Evolutionary conservation across 2,797 vertebrate genomes (phyloP).

Genomic region (Tachyglossus aculeatus): DNA sequence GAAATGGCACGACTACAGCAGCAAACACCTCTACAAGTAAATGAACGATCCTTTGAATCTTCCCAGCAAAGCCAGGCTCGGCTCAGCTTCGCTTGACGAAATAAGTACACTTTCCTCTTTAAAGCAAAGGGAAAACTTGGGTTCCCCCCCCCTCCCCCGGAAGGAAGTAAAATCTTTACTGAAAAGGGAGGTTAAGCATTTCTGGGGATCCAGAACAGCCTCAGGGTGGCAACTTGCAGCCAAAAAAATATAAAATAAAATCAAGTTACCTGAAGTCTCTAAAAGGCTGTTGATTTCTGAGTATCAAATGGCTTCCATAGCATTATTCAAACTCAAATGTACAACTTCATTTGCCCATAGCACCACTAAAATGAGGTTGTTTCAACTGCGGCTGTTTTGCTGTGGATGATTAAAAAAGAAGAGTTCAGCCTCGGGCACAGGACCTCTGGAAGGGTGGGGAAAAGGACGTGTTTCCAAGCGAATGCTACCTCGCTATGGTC

Average conservation of each 20-base stretch:
- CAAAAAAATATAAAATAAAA: not conserved
- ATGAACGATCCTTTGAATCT: slow-evolving; percentile 10
- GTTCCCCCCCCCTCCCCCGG: not conserved
- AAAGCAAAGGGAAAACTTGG: slow-evolving; percentile 35
- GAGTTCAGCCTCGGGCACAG: not conserved
- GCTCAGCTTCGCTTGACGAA: slow-evolving; percentile 33
- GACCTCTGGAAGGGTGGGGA: not conserved
- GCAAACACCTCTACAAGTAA: slow-evolving; percentile 35
- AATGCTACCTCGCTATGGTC: slow-evolving; percentile 14
- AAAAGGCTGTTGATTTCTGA: not conserved
- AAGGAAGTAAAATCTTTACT: slow-evolving; percentile 29
- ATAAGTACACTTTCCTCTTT: slow-evolving; percentile 30
- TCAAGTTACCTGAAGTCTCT: not conserved
- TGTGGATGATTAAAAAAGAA: slow-evolving; percentile 11
- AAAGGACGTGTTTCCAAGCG: not conserved
- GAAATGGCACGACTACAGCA: slow-evolving; percentile 15
- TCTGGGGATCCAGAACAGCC: not conserved
- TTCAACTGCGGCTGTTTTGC: slow-evolving; percentile 15
- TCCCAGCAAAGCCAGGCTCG: slow-evolving; percentile 37
- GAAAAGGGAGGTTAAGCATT: slow-evolving; percentile 22
- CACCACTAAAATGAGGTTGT: slow-evolving; percentile 27
- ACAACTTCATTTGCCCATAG: slow-evolving; percentile 33
- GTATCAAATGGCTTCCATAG: slow-evolving; percentile 8
- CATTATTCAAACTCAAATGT: slow-evolving; percentile 4
- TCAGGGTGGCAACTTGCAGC: slow-evolving; percentile 1